Conservation (phyloP, 2,113 vertebrate genomes). For the Xiphophorus couchianus region DNA sequence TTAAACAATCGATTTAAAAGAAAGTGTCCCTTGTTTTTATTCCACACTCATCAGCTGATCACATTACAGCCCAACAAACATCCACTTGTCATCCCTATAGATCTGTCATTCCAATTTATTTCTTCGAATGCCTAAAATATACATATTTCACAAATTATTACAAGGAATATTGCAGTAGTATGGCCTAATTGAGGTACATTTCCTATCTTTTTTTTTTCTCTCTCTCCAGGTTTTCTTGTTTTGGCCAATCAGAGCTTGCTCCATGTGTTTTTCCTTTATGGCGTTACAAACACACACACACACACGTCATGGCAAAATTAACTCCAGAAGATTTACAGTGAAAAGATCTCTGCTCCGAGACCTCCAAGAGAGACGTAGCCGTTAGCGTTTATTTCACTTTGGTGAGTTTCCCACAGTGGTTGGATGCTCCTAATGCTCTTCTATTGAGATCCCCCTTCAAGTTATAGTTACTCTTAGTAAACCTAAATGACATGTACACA, state of each 20-base stretch:
- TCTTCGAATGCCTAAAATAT: slow-evolving; percentile 80
- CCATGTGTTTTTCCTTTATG: slow-evolving; percentile 16
- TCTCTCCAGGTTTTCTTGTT: slow-evolving; percentile 1
- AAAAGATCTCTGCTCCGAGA: slow-evolving; percentile 24
- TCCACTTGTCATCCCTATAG: slow-evolving; percentile 48
- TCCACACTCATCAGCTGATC: slow-evolving; percentile 37
- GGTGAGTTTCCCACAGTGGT: slow-evolving; percentile 58
- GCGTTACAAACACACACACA: slow-evolving; percentile 42
- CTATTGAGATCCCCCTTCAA: slow-evolving; percentile 44
- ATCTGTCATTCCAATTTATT: slow-evolving; percentile 79
- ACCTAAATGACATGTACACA: slow-evolving; percentile 74
- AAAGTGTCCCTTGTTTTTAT: slow-evolving; percentile 43
- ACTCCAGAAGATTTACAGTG: slow-evolving; percentile 57
- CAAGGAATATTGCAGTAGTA: slow-evolving; percentile 73
- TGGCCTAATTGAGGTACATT: slow-evolving; percentile 64
- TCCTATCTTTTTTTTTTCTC: neutral
- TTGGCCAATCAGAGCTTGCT: slow-evolving; percentile 61
- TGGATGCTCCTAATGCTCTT: slow-evolving; percentile 35
- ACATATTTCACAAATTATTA: slow-evolving; percentile 82
- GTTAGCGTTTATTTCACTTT: slow-evolving; percentile 54
- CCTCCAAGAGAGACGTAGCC: slow-evolving; percentile 20
- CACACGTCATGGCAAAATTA: slow-evolving; percentile 47
- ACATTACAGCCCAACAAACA: slow-evolving; percentile 50
- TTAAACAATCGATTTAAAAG: slow-evolving; percentile 62
- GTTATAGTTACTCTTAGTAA: slow-evolving; percentile 55